Conservation (phyloP, 2,888 invertebrate species). For the Drosophila borealis region DNA sequence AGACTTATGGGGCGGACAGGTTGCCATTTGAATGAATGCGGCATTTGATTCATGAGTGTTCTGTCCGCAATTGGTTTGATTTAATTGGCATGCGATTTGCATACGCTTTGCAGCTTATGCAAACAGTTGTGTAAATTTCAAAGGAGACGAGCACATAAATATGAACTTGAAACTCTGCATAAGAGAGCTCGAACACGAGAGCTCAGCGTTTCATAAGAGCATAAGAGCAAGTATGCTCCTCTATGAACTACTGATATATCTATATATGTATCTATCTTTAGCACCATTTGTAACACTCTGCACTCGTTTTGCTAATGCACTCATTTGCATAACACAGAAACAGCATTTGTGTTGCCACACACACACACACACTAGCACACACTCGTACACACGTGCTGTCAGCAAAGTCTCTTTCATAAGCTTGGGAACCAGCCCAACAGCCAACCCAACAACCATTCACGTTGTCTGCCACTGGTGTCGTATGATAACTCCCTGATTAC, state of each 20-base stretch:
- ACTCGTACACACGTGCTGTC: constrained; percentile 27
- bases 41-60: constrained; percentile 30
- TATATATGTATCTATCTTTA: constrained; percentile 35
- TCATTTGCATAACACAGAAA: constrained; percentile 73
- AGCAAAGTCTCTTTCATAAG: constrained; percentile 37
- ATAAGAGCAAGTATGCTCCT: neutral
- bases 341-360: constrained; percentile 62
- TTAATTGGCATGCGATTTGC: constrained; percentile 26
- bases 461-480: constrained; percentile 38
- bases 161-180: constrained; percentile 49
- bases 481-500: constrained; percentile 54
- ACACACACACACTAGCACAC: constrained; percentile 31
- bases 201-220: constrained; percentile 38
- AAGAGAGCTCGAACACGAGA: neutral
- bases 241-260: neutral
- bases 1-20: constrained; percentile 41
- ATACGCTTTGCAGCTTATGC: constrained; percentile 58
- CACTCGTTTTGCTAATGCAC: constrained; percentile 54
- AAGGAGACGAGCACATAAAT: constrained; percentile 16
- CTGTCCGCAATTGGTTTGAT: constrained; percentile 3
- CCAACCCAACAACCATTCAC: constrained; percentile 9
- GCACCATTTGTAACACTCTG: constrained; percentile 37
- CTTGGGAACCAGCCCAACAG: constrained; percentile 46
- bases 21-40: constrained; percentile 17
- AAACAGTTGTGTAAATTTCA: constrained; percentile 57